Evolutionary conservation across 2,797 vertebrate species (phyloP), one percentile per base, ranked within the genome.

Genomic region (Valencia hispanica): DNA sequence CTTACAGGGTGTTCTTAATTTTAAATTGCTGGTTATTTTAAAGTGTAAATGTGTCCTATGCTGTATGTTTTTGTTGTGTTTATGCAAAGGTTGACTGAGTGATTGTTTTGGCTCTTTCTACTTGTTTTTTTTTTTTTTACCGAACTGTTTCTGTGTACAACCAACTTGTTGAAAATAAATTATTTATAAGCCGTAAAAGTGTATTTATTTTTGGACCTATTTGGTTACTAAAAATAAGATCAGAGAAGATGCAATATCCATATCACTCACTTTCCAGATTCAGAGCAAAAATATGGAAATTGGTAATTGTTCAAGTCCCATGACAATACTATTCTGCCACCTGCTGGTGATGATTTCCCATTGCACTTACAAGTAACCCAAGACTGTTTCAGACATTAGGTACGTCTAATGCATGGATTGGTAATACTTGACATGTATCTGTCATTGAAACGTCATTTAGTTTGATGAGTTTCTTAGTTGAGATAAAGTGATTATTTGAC

Each of bases 51-150:
- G 74, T 85, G 74, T 74, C 84, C 81, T 80, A 80, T 85, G 79
- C 81, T 89, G 75, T 92, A 66, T 77, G 79, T 85, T 90, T 87
- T 82, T 82, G 70, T 71, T 84, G 47, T 68, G 74, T 39, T 74
- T 88, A 85, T 59, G 70, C 55, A 84, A 88, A 84, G 70, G 27
- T 74, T 84, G 72, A 87, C 71, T 77, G 66, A 87, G 86, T 84
- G 79, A 90, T 89, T 92, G 80, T 88, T 85, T 87, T 39, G 78
- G 76, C 74, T 87, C 81, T 93, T 94, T 91, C 48, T 91, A 90
- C 84, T 86, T 90, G 81, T 93, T 93, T 92, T 90, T 84, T 91
- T 30, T 34, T 20, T 63, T 93, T 30, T 34, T 32, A 5, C 2
- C 18, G 3, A 17, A 17, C 2, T 18, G n/a, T 86, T 79, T 91